These are phyloP conservation scores for Corythaixoides concolor DNA, from an alignment of 2,113 vertebrate species.

Conservation along the genomic window DNA sequence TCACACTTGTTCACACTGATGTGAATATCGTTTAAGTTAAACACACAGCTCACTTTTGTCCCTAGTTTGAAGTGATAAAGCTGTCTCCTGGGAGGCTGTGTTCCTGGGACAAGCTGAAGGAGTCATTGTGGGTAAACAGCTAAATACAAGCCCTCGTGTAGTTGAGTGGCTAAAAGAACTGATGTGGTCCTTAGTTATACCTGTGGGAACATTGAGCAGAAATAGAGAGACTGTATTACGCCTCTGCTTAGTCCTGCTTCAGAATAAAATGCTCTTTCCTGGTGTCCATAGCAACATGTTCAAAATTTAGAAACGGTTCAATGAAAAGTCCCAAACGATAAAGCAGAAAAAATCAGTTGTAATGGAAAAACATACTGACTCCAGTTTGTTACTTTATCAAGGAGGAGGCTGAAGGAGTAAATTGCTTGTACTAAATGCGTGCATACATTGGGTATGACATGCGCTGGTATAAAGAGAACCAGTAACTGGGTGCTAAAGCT, in stretches of 20 bases:
- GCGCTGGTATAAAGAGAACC: not conserved
- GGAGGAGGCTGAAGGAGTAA: not conserved
- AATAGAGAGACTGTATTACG: not conserved
- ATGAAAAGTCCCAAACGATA: not conserved
- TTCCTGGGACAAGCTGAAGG: not conserved
- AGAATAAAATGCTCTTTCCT: not conserved
- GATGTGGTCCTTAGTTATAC: not conserved
- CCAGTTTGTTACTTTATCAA: not conserved
- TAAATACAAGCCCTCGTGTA: not conserved
- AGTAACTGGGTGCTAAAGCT: not conserved
- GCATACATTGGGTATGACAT: rapidly evolving
- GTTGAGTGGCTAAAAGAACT: not conserved
- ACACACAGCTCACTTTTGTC: not conserved
- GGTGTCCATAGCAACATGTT: conserved; percentile 19
- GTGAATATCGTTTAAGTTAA: not conserved
- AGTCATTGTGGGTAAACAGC: not conserved
- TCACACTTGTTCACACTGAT: not conserved
- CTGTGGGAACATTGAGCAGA: not conserved
- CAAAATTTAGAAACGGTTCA: not conserved
- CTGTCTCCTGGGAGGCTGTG: not conserved
- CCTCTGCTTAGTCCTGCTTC: not conserved
- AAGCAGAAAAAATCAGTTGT: not conserved
- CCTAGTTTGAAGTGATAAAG: not conserved
- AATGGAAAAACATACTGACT: not conserved
- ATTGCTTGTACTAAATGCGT: not conserved